A percentile compares a stretch with the other conserved stretches of the same genome.
Conservation (phyloP, 30 jellyfish, hydroid and myxozoan species). For the Hydra vulgaris region DNA sequence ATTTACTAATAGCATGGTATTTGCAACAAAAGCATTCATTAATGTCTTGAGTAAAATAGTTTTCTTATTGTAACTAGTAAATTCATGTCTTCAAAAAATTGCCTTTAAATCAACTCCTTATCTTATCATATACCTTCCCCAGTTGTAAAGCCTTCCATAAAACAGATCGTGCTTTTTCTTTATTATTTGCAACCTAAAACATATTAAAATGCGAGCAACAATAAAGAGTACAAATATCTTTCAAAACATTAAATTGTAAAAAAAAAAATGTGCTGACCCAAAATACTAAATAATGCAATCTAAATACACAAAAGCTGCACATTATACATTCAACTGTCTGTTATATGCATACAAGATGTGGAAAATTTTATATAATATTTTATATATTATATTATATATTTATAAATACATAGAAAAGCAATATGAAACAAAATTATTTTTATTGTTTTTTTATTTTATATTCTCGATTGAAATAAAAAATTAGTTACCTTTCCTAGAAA, state of each 20-base stretch:
- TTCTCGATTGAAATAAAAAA: neutral
- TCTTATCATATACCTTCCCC: conserved; percentile 65
- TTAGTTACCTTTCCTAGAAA: conserved; percentile 39
- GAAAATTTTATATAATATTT: too few species aligned
- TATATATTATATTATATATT: neutral
- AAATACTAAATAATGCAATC: too few species aligned
- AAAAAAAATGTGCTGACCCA: neutral
- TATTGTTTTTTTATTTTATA: neutral
- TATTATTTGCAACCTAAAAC: conserved; percentile 44
- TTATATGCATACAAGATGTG: too few species aligned
- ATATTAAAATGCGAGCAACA: neutral
- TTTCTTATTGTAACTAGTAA: too few species aligned
- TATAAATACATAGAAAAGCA: neutral
- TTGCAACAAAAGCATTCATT: too few species aligned
- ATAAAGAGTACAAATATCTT: too few species aligned
- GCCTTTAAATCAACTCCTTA: too few species aligned
- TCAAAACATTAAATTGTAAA: neutral
- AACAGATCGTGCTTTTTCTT: conserved; percentile 46
- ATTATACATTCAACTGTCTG: too few species aligned
- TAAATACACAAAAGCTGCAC: too few species aligned
- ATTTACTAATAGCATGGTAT: too few species aligned
- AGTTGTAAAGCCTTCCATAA: conserved; percentile 48
- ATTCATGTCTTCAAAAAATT: too few species aligned
- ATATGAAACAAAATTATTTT: neutral
- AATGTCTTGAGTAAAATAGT: too few species aligned